phyloP scores from a whole-genome alignment of 2,113 vertebrate species.

The Poeciliopsis prolifica region DNA sequence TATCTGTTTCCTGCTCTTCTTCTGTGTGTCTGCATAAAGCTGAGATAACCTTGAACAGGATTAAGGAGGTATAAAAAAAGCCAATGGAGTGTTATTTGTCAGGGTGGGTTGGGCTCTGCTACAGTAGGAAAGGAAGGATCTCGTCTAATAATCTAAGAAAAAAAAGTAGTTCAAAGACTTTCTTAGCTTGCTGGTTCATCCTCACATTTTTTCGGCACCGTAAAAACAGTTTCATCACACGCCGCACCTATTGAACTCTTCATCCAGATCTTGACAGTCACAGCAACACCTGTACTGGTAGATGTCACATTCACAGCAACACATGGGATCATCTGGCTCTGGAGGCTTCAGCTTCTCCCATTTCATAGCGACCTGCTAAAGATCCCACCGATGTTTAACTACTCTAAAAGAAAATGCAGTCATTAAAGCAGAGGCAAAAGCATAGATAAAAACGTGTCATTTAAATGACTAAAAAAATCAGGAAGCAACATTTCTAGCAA shows the following conservation, averaged over 20 bases:
- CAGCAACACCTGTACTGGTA: constrained; percentile 66
- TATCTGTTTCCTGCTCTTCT: no score
- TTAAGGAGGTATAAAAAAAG: no score
- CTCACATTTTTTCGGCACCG: neutral
- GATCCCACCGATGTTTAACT: neutral
- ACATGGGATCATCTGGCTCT: constrained; percentile 74
- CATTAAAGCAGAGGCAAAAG: neutral
- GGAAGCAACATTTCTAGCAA: neutral
- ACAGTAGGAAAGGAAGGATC: neutral
- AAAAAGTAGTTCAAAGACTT: neutral
- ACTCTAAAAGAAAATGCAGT: constrained; percentile 15
- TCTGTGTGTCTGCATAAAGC: no score
- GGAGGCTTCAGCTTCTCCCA: constrained; percentile 78
- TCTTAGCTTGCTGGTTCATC: neutral
- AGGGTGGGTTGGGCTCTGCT: neutral
- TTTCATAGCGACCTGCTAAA: constrained; percentile 65
- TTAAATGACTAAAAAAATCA: neutral
- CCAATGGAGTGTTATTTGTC: no score
- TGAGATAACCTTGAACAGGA: no score
- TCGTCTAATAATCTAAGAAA: neutral
- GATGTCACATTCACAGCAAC: constrained; percentile 77
- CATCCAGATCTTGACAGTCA: constrained; percentile 75
- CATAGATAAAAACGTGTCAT: neutral
- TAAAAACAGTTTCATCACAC: neutral
- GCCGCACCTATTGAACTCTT: constrained; percentile 74